Base-by-base conservation (phyloP, 2,113 vertebrate genomes). In the Cinclus mexicanus region DNA sequence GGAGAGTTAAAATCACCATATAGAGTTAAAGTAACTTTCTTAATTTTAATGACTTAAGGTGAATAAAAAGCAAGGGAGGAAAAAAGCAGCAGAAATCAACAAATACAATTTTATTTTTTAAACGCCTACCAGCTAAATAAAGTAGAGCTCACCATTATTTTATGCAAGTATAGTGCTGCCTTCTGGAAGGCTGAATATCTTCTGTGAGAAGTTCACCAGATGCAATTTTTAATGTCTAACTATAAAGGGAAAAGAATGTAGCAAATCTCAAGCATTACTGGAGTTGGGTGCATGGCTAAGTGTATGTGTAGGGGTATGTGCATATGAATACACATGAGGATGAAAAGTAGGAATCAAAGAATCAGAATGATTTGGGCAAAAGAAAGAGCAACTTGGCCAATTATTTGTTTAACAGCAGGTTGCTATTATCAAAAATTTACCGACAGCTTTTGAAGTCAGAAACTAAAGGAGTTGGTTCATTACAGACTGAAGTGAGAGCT, bases 201-300 rank as follows among this genome's bases (percentile, higher is more conserved):
- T 83, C 56, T 53, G 12, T 69, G 56, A 78, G 88, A 59, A 63
- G 47, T 60, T 93, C 24, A 14, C 21, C 33, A 60, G 71, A 71
- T 52, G 21, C 14, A 67, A 46, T 65, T 81, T 95, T 92, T 87
- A 90, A 94, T 84, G 72, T 68, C 79, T 81, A 75, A 78, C 52
- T 96, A 81, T 94, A 95, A 88, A 90, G 83, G 64, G 92, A 90
- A 95, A 96, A 92, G 68, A 74, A 96, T 95, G 64, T 57, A 83
- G 94, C 64, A 56, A 94, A 93, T 96, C 78, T 76, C 72, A 94
- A 75, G 64, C 90, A 78, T 90, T 81, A 61, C n/a, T 41, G 64
- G 71, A 78, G 80, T n/a, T 83, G 93, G 20, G 60, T 63, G 44
- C 76, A 21, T 68, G 72, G 64, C 60, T 75, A 35, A 7, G 14